phyloP scores from a whole-genome alignment of 1,140 invertebrate species.

The Delia radicum region DNA sequence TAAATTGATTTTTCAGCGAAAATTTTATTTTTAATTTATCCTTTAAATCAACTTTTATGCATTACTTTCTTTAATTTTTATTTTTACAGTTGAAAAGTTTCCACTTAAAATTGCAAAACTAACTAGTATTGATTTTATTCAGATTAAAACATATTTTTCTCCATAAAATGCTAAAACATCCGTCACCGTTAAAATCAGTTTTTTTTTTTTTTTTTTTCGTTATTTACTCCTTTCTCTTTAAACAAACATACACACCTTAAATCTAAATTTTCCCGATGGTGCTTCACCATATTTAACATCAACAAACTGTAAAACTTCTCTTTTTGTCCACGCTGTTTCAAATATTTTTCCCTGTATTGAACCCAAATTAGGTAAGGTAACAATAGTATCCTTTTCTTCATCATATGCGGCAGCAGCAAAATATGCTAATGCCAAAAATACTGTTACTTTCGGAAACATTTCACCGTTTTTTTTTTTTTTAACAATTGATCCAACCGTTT shows the following conservation, averaged over 20 bases:
- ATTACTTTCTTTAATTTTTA: too few species aligned
- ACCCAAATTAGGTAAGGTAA: conserved; percentile 47
- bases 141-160: too few species aligned
- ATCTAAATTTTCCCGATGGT: conserved; percentile 47
- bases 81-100: too few species aligned
- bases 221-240: too few species aligned
- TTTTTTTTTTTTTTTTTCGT: too few species aligned
- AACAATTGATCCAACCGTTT: background rate
- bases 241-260: conserved; percentile 40
- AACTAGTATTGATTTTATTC: too few species aligned
- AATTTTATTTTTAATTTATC: too few species aligned
- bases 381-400: conserved; percentile 47
- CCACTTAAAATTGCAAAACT: too few species aligned
- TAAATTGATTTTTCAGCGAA: too few species aligned
- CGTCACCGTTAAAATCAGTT: too few species aligned
- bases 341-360: conserved; percentile 44
- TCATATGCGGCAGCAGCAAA: conserved; percentile 31
- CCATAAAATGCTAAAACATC: too few species aligned
- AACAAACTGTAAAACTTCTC: conserved; percentile 50
- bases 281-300: conserved; percentile 51
- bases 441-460: background rate
- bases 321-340: conserved; percentile 48
- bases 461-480: background rate
- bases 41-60: too few species aligned
- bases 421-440: background rate